Evolutionary conservation across 2,113 vertebrate species (phyloP), one percentile per base, ranked within the genome.

Genomic region (Misgurnus mizolepis): DNA sequence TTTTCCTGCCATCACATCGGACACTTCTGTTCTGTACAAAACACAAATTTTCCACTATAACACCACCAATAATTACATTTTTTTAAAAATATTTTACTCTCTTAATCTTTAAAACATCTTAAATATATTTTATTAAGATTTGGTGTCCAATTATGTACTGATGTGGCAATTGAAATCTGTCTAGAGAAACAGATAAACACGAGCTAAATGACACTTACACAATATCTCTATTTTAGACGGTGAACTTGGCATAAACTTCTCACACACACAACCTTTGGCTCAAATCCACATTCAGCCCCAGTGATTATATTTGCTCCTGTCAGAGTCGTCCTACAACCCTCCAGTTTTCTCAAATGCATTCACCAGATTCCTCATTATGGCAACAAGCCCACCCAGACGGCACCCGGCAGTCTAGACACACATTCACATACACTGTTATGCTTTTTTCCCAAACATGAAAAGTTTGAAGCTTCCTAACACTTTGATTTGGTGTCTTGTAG

Each of bases 281-380:
- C 45, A 66, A 12, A 39, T 77, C 47, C 45, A 65, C 61, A 18
- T 18, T 77, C 45, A 50, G 62, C 62, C 40, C 18, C 22, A 50
- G 43, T 50, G 43, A 76, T 66, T 41, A 66, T 53, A 22, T 58
- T 88, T 88, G 88, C 87, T 87, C 86, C 83, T 85, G 86, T 90
- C 83, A 85, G 9, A 85, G 64, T 87, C 88, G 85, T 83, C 84
- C 56, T 83, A 81, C 82, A 85, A 81, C 6, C 2, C 45, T 50
- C 88, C 87, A 88, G 84, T 86, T 85, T 64, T 81, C 45, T 80
- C 41, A 49, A 17, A 71, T 56, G 72, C 74, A 80, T 70, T 80
- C 69, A 73, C 60, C 69, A 56, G 69, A 80, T 66, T 80, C 61
- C 61, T 73, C 69, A 65, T 9, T 50, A 65, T 66, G 69, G 69